These are phyloP conservation scores for Gymnogyps californianus DNA, from an alignment of 2,113 vertebrate genomes.

Conservation along the genomic window DNA sequence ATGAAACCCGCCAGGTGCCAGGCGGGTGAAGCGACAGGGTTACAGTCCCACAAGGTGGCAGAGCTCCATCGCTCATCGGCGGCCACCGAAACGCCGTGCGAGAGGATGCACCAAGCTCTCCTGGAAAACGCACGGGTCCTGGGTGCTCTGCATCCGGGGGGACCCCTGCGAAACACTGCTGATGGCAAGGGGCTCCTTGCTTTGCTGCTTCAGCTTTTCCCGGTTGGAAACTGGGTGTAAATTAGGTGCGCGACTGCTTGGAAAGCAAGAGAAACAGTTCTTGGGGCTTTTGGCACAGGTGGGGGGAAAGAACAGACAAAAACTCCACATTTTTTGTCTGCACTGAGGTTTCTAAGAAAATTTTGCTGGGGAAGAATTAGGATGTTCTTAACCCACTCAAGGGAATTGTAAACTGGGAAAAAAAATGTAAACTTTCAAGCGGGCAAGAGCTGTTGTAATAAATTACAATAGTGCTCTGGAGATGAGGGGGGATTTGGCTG, in stretches of 20 bases:
- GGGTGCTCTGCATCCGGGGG: background rate
- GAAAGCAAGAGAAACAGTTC: background rate
- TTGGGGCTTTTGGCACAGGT: background rate
- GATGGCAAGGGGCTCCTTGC: background rate
- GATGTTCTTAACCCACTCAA: background rate
- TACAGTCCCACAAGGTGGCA: conserved; percentile 48
- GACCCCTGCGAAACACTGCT: fast-evolving
- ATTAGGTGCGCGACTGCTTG: fast-evolving
- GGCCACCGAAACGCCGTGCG: fast-evolving
- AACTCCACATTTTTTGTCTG: fast-evolving
- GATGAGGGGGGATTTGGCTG: background rate
- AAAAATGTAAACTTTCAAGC: background rate
- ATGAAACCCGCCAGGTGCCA: fast-evolving
- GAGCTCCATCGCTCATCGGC: background rate
- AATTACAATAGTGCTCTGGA: background rate
- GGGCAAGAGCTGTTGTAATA: background rate
- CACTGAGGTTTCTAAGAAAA: background rate
- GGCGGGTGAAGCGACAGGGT: background rate
- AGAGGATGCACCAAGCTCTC: background rate
- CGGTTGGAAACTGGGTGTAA: background rate
- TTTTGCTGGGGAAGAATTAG: too few relatives aligned
- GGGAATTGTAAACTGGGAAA: background rate
- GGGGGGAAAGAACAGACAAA: fast-evolving
- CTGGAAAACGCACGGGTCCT: background rate
- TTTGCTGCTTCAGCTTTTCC: background rate